Evolutionary conservation across 2,888 invertebrate species (phyloP).

Genomic region (Xylota segnis): DNA sequence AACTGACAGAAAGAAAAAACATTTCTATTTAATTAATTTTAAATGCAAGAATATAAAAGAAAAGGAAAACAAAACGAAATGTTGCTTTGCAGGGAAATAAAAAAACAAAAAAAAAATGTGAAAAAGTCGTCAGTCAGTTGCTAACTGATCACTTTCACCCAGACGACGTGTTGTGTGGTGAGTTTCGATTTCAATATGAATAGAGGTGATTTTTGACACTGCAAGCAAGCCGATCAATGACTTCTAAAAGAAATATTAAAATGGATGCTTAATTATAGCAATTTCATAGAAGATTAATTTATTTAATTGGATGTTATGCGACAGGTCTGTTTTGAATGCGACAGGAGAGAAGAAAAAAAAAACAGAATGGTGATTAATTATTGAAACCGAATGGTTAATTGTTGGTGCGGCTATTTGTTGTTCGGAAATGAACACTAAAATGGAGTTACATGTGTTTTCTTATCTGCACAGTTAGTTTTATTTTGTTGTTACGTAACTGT

Average conservation of each 20-base stretch:
- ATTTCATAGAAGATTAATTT: constrained; percentile 16
- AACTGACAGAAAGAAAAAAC: background rate
- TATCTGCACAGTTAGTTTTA: background rate
- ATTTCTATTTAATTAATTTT: background rate
- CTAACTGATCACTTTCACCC: constrained; percentile 35
- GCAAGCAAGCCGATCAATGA: constrained; percentile 17
- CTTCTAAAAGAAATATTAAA: constrained; percentile 8
- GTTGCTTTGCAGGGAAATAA: constrained; percentile 11
- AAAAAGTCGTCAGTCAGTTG: constrained; percentile 11
- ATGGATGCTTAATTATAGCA: constrained; percentile 6
- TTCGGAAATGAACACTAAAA: constrained; percentile 3
- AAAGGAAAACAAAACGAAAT: constrained; percentile 2
- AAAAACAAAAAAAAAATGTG: constrained; percentile 27
- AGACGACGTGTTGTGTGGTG: constrained; percentile 1
- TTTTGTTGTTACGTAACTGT: background rate
- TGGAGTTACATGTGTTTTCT: background rate
- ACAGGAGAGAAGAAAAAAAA: too few species aligned
- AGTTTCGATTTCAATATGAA: constrained; percentile 53
- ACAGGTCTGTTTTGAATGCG: constrained; percentile 12
- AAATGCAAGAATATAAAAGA: constrained; percentile 1
- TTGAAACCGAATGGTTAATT: background rate
- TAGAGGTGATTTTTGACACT: constrained; percentile 31
- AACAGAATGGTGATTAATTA: constrained; percentile 13
- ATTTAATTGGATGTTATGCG: constrained; percentile 22
- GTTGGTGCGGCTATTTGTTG: background rate